phyloP scores from a whole-genome alignment of 1,140 invertebrate species.

The Lasaia peninsularis region DNA sequence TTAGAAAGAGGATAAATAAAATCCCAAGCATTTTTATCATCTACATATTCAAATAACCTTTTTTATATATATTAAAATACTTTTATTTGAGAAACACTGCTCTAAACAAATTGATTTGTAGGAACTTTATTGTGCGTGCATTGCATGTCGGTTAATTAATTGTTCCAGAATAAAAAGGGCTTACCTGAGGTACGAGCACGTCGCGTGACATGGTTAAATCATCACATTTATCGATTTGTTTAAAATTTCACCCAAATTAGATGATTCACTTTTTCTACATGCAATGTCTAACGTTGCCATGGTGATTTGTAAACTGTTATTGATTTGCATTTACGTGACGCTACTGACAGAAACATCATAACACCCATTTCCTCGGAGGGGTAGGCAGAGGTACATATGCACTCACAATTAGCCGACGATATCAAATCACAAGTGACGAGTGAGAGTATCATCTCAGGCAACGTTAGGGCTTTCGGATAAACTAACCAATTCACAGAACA shows the following conservation, averaged over 20 bases:
- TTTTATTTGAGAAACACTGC: conserved; percentile 22
- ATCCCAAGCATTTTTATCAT: too few species aligned
- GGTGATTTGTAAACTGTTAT: conserved; percentile 42
- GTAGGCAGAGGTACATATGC: too few species aligned
- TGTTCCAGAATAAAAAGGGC: conserved; percentile 58
- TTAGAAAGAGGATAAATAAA: too few species aligned
- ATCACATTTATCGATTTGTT: conserved; percentile 66
- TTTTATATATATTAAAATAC: too few species aligned
- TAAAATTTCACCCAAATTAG: conserved; percentile 61
- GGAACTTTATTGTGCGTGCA: neutral
- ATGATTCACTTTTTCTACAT: conserved; percentile 62
- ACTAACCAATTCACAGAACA: too few species aligned
- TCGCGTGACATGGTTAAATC: conserved; percentile 67
- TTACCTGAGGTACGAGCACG: conserved; percentile 62
- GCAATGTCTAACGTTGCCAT: conserved; percentile 44
- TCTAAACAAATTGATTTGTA: conserved; percentile 9
- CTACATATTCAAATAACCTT: too few species aligned
- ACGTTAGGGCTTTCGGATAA: too few species aligned
- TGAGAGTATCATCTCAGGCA: too few species aligned
- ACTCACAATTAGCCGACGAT: too few species aligned
- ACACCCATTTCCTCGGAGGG: too few species aligned
- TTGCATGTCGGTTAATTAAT: conserved; percentile 52
- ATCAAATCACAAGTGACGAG: too few species aligned
- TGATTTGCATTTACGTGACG: conserved; percentile 15
- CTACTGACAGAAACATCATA: too few species aligned